A percentile compares a stretch with the other conserved stretches of the same genome.
These are phyloP conservation scores for Lerista edwardsae DNA, from an alignment of 2,797 vertebrate genomes.

Conservation along the genomic window DNA sequence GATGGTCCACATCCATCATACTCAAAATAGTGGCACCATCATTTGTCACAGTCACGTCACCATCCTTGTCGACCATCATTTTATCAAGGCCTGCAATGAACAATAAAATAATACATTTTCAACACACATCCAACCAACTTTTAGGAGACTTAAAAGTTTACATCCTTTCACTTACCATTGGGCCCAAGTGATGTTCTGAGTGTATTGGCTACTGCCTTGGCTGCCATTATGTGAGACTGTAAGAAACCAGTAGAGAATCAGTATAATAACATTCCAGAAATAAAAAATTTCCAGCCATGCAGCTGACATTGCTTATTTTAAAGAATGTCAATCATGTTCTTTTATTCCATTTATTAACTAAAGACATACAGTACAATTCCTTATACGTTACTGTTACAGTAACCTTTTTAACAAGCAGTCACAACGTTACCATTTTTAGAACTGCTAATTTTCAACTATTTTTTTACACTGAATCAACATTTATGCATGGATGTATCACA, in stretches of 20 bases:
- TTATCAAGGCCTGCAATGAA: constrained; percentile 91
- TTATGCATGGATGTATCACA: neutral
- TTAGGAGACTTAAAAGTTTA: neutral
- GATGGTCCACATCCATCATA: constrained; percentile 99
- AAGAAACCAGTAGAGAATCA: constrained; percentile 55
- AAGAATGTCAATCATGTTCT: neutral
- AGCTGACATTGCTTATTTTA: neutral
- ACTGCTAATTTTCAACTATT: neutral
- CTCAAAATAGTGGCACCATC: constrained; percentile 96
- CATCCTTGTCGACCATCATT: constrained; percentile 99
- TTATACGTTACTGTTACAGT: no score
- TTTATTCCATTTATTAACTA: neutral
- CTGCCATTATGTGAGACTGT: constrained; percentile 98
- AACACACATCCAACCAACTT: neutral
- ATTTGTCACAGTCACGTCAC: constrained; percentile 97
- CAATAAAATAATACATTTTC: neutral
- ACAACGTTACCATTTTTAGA: neutral
- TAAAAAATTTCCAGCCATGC: accelerated
- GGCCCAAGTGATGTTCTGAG: constrained; percentile 95
- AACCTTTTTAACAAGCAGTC: no score
- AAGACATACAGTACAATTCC: neutral
- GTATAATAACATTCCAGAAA: accelerated
- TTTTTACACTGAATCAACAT: neutral
- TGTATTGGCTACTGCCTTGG: constrained; percentile 94
- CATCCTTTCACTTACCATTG: constrained; percentile 83